Percentiles rank a stretch among this genome's conserved stretches.
phyloP scores from a whole-genome alignment of 2,797 vertebrate genomes.

The Coracias cyanogaster region DNA sequence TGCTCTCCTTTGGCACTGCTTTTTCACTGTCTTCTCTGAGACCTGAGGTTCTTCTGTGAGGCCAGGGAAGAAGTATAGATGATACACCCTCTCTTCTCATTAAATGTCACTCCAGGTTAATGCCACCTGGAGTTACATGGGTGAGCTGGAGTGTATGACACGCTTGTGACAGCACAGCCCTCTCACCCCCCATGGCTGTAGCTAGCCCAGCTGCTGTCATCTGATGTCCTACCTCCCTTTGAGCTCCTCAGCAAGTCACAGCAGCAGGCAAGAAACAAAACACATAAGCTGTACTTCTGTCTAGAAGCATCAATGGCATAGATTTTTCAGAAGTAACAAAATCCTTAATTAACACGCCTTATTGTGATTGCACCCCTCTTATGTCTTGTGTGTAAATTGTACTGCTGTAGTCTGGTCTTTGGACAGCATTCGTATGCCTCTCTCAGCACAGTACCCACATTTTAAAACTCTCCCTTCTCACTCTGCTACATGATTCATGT shows the following conservation, averaged over 20 bases:
- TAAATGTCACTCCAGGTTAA: background rate
- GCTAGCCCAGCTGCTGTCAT: too few species aligned
- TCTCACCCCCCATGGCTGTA: background rate
- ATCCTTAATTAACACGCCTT: background rate
- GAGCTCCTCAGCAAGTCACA: background rate
- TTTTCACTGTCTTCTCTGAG: background rate
- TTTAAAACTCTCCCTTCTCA: background rate
- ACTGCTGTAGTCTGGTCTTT: background rate
- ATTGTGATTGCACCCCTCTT: background rate
- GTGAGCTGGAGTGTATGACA: background rate
- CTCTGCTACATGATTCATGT: accelerated
- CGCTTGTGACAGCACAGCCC: background rate
- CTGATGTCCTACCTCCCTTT: background rate
- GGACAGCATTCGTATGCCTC: background rate
- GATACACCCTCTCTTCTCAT: background rate
- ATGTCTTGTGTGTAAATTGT: background rate
- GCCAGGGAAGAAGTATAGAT: background rate
- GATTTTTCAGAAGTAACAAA: background rate
- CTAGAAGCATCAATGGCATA: background rate
- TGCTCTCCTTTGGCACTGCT: background rate
- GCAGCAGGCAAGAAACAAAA: background rate
- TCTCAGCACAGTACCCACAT: background rate
- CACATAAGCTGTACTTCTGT: background rate
- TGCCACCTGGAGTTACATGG: background rate
- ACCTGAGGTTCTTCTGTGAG: background rate